Evolutionary conservation across 2,797 vertebrate genomes (phyloP), one percentile per base, ranked within the genome.

Genomic region (Odontamblyopus rebecca): DNA sequence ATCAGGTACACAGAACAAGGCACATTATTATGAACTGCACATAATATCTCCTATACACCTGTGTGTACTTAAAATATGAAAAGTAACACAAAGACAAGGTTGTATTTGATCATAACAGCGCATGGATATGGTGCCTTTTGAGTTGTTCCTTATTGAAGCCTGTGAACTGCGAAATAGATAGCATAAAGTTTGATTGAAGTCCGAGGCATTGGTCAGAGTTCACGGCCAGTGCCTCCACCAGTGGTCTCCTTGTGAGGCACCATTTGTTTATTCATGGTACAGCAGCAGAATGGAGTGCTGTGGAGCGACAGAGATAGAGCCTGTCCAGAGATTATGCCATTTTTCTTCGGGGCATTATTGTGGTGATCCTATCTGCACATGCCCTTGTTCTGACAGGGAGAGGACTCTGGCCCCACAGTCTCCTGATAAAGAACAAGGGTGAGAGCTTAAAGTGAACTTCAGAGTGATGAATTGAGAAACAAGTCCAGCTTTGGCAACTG

Each of bases 331-430:
- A 87, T 82, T 77, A 72, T 82, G 80, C 76, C 74, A 85, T 82
- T 88, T 80, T 54, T 84, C 82, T 74, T 82, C 67, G 68, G 67
- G 66, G 78, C 74, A 74, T 61, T 82, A 84, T 82, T 82, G 76
- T 80, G 79, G 75, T 78, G 80, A 83, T 84, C 56, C 53, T 78
- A 81, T 87, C 84, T 82, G 70, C 67, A 62, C 26, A 82, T 79
- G 78, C 44, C 80, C 80, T 85, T 87, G 85, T 82, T 84, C 72
- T 89, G 77, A 85, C 77, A 80, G 68, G 66, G 59, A 75, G 77
- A 80, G 64, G 35, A 75, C 74, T 74, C 48, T n/a, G 77, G 86
- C 41, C 76, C 63, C 72, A 79, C 73, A 80, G 29, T 27, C 6
- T 4, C 72, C 76, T 75, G 68, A 86, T 87, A 74, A 80, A 85